Conservation (phyloP, 1,140 invertebrate species). For the Aradophagus sp. region DNA sequence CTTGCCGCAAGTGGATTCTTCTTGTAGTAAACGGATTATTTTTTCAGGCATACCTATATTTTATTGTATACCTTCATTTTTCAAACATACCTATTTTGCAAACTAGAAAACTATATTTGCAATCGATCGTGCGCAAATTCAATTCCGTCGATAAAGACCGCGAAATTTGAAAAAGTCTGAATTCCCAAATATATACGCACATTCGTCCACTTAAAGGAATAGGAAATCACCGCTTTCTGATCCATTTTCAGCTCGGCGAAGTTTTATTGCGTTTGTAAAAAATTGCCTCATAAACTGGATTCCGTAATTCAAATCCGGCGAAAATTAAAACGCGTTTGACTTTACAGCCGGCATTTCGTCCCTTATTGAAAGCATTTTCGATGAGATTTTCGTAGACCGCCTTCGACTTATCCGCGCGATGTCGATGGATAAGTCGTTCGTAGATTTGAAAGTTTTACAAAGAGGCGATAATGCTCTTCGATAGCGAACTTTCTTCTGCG, state of each 20-base stretch:
- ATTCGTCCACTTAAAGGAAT: too few relatives aligned
- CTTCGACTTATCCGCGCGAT: conserved; percentile 23
- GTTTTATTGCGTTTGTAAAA: conserved; percentile 19
- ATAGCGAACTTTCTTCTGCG: conserved; percentile 55
- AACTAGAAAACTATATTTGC: too few relatives aligned
- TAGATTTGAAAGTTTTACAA: conserved; percentile 59
- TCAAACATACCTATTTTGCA: too few relatives aligned
- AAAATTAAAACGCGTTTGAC: conserved; percentile 31
- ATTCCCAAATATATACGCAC: too few relatives aligned
- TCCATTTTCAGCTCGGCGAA: not conserved
- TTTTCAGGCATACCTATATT: too few relatives aligned
- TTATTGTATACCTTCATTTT: too few relatives aligned
- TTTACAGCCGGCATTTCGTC: conserved; percentile 10
- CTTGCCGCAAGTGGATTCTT: too few relatives aligned
- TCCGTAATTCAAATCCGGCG: conserved; percentile 15
- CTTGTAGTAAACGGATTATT: too few relatives aligned
- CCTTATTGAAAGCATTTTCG: conserved; percentile 20
- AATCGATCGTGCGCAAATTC: too few relatives aligned
- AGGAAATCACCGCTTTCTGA: too few relatives aligned
- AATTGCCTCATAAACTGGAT: conserved; percentile 16
- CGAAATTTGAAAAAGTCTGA: too few relatives aligned
- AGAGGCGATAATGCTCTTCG: conserved; percentile 52
- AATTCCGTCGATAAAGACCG: too few relatives aligned
- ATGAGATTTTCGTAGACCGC: conserved; percentile 33
- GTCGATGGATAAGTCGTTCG: conserved; percentile 46